These are phyloP conservation scores for Centropristis striata DNA, from an alignment of 2,113 vertebrate species.

Conservation along the genomic window DNA sequence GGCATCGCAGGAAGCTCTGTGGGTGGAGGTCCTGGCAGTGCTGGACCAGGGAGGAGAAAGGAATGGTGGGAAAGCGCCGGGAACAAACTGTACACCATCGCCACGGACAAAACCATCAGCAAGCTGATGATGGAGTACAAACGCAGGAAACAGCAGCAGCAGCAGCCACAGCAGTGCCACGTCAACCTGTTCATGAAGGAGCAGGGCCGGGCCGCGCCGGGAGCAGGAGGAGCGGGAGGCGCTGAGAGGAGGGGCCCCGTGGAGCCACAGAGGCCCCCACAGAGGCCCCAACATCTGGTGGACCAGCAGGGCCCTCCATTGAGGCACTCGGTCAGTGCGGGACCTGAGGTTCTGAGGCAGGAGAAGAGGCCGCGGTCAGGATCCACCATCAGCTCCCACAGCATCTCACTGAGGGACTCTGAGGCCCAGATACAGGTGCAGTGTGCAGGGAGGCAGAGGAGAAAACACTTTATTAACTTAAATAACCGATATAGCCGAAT, in stretches of 20 bases:
- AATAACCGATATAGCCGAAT: too few species aligned
- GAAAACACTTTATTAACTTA: too few species aligned
- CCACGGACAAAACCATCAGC: constrained; percentile 93
- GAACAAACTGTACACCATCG: constrained; percentile 96
- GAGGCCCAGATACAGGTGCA: constrained; percentile 98
- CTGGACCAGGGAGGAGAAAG: constrained; percentile 83
- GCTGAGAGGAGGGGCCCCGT: constrained; percentile 82
- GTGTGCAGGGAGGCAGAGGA: too few species aligned
- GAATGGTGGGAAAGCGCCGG: constrained; percentile 99
- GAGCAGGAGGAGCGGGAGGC: constrained; percentile 83
- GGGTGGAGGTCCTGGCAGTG: constrained; percentile 84
- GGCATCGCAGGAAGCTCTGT: constrained; percentile 68
- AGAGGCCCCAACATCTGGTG: constrained; percentile 93
- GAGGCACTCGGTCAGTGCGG: constrained; percentile 95
- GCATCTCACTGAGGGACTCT: constrained; percentile 90
- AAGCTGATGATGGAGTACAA: constrained; percentile 98
- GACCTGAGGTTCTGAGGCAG: constrained; percentile 93
- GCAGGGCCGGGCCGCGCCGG: constrained; percentile 71
- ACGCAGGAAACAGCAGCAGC: constrained; percentile 92
- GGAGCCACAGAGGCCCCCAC: constrained; percentile 85
- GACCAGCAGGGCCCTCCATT: constrained; percentile 90
- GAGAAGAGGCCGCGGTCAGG: constrained; percentile 94
- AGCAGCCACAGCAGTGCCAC: constrained; percentile 74
- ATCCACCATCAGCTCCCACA: constrained; percentile 93
- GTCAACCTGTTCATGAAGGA: constrained; percentile 90